These are phyloP conservation scores for Caradrina kadenii DNA, from an alignment of 2,888 invertebrate species.

Conservation along the genomic window DNA sequence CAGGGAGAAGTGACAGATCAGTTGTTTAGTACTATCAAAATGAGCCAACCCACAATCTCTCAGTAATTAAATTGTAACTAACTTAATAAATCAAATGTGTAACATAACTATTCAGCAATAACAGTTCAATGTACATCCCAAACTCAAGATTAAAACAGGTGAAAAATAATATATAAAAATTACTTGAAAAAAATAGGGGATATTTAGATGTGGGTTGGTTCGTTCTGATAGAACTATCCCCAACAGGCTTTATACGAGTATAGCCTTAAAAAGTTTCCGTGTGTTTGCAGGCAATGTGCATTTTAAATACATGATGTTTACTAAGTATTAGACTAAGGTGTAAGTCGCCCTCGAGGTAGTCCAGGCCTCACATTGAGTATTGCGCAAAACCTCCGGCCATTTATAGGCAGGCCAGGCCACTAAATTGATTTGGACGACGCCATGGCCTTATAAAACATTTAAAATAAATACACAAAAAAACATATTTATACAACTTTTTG, in stretches of 20 bases:
- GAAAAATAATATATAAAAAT: background rate
- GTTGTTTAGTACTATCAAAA: background rate
- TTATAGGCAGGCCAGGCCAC: slow-evolving; percentile 24
- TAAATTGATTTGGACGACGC: slow-evolving; percentile 17
- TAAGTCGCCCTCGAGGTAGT: background rate
- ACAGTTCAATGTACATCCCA: no score
- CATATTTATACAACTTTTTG: background rate
- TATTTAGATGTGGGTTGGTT: background rate
- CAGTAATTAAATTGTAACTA: background rate
- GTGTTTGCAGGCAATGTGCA: background rate
- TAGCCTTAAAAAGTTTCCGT: background rate
- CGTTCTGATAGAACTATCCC: background rate
- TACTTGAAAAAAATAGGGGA: background rate
- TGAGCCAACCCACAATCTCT: background rate
- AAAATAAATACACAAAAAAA: background rate
- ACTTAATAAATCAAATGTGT: background rate
- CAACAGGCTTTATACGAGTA: background rate
- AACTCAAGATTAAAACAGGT: no score
- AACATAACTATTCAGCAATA: background rate
- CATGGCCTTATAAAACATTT: background rate
- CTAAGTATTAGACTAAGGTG: no score
- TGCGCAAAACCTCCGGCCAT: slow-evolving; percentile 16
- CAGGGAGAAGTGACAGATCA: background rate
- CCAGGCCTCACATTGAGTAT: slow-evolving; percentile 34
- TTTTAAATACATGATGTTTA: background rate